Conservation (phyloP, 2,888 invertebrate genomes). For the Hemicrepidius hirtus region DNA sequence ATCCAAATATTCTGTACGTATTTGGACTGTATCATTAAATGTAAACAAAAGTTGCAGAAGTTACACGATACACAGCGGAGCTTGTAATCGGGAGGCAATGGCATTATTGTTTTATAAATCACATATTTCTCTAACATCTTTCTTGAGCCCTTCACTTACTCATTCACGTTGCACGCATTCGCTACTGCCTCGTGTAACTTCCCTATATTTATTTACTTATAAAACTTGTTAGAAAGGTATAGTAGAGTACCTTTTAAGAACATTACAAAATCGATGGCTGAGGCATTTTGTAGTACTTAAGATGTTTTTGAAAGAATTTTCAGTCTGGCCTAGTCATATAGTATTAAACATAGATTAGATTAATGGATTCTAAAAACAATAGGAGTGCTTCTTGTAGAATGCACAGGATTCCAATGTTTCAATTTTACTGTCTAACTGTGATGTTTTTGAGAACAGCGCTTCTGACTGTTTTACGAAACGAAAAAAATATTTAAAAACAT, state of each 20-base stretch:
- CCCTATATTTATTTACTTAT: slow-evolving; percentile 50
- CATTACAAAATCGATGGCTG: slow-evolving; percentile 62
- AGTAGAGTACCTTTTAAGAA: slow-evolving; percentile 21
- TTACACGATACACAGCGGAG: slow-evolving; percentile 36
- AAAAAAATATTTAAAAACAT: slow-evolving; percentile 10
- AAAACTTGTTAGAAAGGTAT: slow-evolving; percentile 35
- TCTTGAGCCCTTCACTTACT: slow-evolving; percentile 49
- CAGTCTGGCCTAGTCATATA: slow-evolving; percentile 67
- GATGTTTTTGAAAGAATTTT: slow-evolving; percentile 65
- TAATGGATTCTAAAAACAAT: slow-evolving; percentile 53
- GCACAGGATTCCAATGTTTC: slow-evolving; percentile 60
- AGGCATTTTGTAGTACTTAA: slow-evolving; percentile 67
- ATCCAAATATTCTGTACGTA: slow-evolving; percentile 13
- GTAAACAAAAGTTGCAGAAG: slow-evolving; percentile 43
- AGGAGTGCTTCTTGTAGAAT: slow-evolving; percentile 60
- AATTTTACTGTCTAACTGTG: slow-evolving; percentile 71
- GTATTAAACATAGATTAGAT: slow-evolving; percentile 59
- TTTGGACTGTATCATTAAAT: slow-evolving; percentile 34
- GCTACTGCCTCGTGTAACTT: slow-evolving; percentile 43
- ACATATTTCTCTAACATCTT: slow-evolving; percentile 27
- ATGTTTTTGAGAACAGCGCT: slow-evolving; percentile 63
- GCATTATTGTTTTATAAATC: slow-evolving; percentile 18
- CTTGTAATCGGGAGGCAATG: slow-evolving; percentile 15
- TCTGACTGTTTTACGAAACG: slow-evolving; percentile 43
- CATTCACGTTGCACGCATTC: slow-evolving; percentile 19